Percentiles rank a stretch among this genome's conserved stretches.
These are phyloP conservation scores for Ophion slaviceki DNA, from an alignment of 2,888 invertebrate genomes.

Conservation along the genomic window DNA sequence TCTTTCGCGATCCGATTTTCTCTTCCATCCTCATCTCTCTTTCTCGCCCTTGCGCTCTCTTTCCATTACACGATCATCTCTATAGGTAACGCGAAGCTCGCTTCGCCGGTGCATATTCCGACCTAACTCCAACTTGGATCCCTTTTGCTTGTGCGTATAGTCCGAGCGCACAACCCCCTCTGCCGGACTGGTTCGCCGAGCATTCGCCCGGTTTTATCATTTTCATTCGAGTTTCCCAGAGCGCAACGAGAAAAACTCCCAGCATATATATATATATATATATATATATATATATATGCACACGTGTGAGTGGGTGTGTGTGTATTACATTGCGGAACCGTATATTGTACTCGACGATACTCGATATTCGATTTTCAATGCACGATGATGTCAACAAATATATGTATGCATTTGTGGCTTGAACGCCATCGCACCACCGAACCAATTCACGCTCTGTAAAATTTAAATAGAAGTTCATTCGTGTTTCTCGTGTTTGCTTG, in stretches of 20 bases:
- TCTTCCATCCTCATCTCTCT: background rate
- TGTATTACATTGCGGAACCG: background rate
- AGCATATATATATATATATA: background rate
- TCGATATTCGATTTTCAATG: slow-evolving; percentile 58
- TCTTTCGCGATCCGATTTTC: slow-evolving; percentile 56
- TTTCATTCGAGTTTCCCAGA: slow-evolving; percentile 32
- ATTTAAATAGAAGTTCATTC: slow-evolving; percentile 24
- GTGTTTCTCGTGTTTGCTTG: background rate
- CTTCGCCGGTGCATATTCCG: slow-evolving; percentile 41
- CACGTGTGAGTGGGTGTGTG: background rate
- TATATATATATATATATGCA: slow-evolving; percentile 8
- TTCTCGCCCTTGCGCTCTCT: slow-evolving; percentile 2
- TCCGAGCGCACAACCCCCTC: slow-evolving; percentile 3
- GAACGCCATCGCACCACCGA: slow-evolving; percentile 36
- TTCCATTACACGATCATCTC: background rate
- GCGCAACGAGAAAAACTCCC: slow-evolving; percentile 30
- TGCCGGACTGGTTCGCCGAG: slow-evolving; percentile 25
- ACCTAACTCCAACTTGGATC: slow-evolving; percentile 12
- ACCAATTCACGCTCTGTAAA: slow-evolving; percentile 36
- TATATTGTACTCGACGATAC: slow-evolving; percentile 28
- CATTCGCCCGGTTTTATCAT: slow-evolving; percentile 40
- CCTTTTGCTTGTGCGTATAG: slow-evolving; percentile 25
- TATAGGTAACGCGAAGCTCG: slow-evolving; percentile 19
- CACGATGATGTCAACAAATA: background rate
- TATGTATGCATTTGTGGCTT: slow-evolving; percentile 7